Evolutionary conservation across 2,797 vertebrate genomes (phyloP).

Genomic region (Phaenicophaeus curvirostris): DNA sequence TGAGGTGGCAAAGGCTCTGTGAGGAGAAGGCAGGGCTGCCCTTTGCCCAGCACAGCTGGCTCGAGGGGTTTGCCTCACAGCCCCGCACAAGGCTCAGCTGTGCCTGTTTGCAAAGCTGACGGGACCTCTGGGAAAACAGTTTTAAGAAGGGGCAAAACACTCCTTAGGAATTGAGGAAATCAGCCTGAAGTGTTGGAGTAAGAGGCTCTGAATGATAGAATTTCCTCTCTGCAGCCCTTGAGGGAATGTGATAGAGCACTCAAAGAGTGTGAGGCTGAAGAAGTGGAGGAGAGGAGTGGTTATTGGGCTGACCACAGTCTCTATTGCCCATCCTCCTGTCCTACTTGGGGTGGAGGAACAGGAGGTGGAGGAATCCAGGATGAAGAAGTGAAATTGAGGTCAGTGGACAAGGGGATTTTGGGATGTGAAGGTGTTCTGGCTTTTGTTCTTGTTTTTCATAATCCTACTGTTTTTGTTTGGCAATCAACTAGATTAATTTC

Average conservation of each 20-base stretch:
- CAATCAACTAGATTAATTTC: not conserved
- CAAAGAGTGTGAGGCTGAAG: not conserved
- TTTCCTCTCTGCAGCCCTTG: not conserved
- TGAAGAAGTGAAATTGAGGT: not conserved
- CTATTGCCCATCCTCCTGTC: accelerated
- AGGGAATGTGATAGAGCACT: accelerated
- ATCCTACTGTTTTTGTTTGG: not conserved
- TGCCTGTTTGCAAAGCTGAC: not conserved
- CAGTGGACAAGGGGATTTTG: not conserved
- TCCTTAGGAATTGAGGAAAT: no score
- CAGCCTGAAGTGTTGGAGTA: not conserved
- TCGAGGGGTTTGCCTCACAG: not conserved
- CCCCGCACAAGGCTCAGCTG: not conserved
- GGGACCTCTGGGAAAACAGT: not conserved
- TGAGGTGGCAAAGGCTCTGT: not conserved
- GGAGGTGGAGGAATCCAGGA: not conserved
- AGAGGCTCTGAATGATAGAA: not conserved
- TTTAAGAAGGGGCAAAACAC: not conserved
- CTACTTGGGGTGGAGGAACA: no score
- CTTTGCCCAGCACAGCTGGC: not conserved
- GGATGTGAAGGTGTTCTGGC: no score
- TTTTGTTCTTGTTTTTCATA: not conserved
- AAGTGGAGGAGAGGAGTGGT: not conserved
- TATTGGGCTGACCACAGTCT: accelerated
- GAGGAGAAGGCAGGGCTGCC: not conserved